Conservation (phyloP, 2,888 invertebrate genomes). For the Pseudococcus viburni region DNA sequence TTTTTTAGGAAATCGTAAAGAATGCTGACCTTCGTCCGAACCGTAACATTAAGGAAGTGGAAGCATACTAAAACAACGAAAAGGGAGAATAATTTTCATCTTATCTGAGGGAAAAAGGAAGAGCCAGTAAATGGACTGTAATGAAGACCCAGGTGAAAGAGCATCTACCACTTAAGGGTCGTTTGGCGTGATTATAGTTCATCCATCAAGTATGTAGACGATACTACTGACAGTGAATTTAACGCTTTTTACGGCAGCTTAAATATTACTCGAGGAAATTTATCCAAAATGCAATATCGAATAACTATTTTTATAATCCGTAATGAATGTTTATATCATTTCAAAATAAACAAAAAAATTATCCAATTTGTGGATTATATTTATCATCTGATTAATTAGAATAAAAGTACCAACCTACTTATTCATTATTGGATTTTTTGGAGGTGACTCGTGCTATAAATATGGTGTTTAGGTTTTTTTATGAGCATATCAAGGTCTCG, state of each 20-base stretch:
- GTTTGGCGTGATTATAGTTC: slow-evolving; percentile 68
- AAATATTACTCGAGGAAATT: slow-evolving; percentile 31
- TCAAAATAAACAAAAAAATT: not conserved
- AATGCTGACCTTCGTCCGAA: slow-evolving; percentile 58
- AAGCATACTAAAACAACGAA: slow-evolving; percentile 15
- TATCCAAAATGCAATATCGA: slow-evolving; percentile 35
- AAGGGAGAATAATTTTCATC: slow-evolving; percentile 61
- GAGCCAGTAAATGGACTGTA: slow-evolving; percentile 65
- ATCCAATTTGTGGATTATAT: not conserved
- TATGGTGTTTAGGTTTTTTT: too few relatives aligned
- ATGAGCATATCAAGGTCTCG: too few relatives aligned
- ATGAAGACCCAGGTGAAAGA: slow-evolving; percentile 66
- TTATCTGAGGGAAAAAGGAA: slow-evolving; percentile 61
- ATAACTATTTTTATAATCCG: slow-evolving; percentile 22
- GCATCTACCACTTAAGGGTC: slow-evolving; percentile 67
- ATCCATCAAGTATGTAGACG: slow-evolving; percentile 67
- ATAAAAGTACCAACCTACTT: too few relatives aligned
- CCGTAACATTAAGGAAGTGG: slow-evolving; percentile 45
- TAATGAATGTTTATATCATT: not conserved
- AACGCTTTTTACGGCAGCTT: slow-evolving; percentile 51
- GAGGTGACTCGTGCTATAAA: too few relatives aligned
- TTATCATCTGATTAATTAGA: too few relatives aligned
- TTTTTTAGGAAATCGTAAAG: slow-evolving; percentile 52
- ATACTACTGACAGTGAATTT: slow-evolving; percentile 62
- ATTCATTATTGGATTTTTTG: too few relatives aligned